Percentiles rank a stretch among this genome's conserved stretches.
phyloP scores from a whole-genome alignment of 2,113 vertebrate species.

The Aphelocoma coerulescens region DNA sequence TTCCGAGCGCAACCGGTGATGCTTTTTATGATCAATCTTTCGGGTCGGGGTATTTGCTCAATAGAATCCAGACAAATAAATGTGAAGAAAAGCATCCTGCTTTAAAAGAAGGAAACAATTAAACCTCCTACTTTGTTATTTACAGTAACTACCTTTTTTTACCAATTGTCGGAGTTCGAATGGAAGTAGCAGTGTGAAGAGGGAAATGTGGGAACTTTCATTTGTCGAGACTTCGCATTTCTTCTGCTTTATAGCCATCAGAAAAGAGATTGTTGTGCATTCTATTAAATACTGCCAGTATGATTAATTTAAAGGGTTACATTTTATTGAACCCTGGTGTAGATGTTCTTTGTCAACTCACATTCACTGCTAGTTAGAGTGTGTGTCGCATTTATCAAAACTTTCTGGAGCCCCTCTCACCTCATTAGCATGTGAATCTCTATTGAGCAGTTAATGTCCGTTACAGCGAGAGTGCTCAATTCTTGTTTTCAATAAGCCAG shows the following conservation, averaged over 20 bases:
- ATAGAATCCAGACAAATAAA: constrained; percentile 51
- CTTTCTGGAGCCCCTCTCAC: constrained; percentile 85
- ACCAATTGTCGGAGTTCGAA: constrained; percentile 68
- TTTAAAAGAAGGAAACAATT: constrained; percentile 64
- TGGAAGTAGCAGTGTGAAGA: constrained; percentile 72
- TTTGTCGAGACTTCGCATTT: constrained; percentile 72
- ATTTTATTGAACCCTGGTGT: constrained; percentile 78
- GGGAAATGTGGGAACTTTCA: constrained; percentile 77
- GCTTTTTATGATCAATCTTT: constrained; percentile 61
- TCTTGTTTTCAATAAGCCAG: constrained; percentile 85
- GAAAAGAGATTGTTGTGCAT: constrained; percentile 79
- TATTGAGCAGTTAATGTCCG: constrained; percentile 90
- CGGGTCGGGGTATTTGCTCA: constrained; percentile 43
- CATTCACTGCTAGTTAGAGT: constrained; percentile 82
- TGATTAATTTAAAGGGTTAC: constrained; percentile 85
- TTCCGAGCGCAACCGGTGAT: constrained; percentile 38
- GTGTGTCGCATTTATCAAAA: constrained; percentile 88
- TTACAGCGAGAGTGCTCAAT: constrained; percentile 84
- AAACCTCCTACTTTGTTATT: constrained; percentile 72
- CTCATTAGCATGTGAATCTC: constrained; percentile 97
- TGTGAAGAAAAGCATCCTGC: constrained; percentile 55
- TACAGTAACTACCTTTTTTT: constrained; percentile 72
- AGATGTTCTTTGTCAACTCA: constrained; percentile 78
- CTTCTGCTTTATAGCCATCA: constrained; percentile 73
- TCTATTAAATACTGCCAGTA: constrained; percentile 82